Percentiles rank a stretch among this genome's conserved stretches.
These are phyloP conservation scores for Boloria euphrosyne DNA, from an alignment of 2,888 invertebrate genomes.

Conservation along the genomic window DNA sequence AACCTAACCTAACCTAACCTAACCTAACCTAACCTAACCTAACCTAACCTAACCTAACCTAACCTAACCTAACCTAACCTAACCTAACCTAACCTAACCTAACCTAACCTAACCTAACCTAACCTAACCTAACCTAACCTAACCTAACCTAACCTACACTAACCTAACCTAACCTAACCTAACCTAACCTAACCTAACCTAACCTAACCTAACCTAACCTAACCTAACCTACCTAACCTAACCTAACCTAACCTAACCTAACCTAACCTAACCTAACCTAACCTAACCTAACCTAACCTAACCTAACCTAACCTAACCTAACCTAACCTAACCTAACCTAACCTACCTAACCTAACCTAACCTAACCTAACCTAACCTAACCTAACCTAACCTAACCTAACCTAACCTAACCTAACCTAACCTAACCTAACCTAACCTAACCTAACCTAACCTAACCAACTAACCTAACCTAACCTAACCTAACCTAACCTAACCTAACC, in stretches of 20 bases:
- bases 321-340: no score
- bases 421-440: slow-evolving; percentile 11
- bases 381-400: slow-evolving; percentile 18
- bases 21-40: slow-evolving; percentile 14
- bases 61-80: slow-evolving; percentile 17
- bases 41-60: slow-evolving; percentile 14
- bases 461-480: slow-evolving; percentile 18
- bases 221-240: slow-evolving; percentile 9
- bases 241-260: slow-evolving; percentile 8
- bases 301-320: slow-evolving; percentile 8
- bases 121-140: slow-evolving; percentile 35
- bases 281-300: slow-evolving; percentile 20
- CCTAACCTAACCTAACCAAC: no score
- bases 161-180: slow-evolving; percentile 36
- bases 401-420: slow-evolving; percentile 18
- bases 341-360: slow-evolving; percentile 4
- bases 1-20: slow-evolving; percentile 14
- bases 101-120: slow-evolving; percentile 18
- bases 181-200: slow-evolving; percentile 25
- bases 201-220: slow-evolving; percentile 8
- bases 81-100: slow-evolving; percentile 25
- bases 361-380: slow-evolving; percentile 18
- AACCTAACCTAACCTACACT: slow-evolving; percentile 40
- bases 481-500: slow-evolving; percentile 14
- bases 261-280: slow-evolving; percentile 16